Conservation (phyloP, 2,113 vertebrate genomes). For the Heterotis niloticus region DNA sequence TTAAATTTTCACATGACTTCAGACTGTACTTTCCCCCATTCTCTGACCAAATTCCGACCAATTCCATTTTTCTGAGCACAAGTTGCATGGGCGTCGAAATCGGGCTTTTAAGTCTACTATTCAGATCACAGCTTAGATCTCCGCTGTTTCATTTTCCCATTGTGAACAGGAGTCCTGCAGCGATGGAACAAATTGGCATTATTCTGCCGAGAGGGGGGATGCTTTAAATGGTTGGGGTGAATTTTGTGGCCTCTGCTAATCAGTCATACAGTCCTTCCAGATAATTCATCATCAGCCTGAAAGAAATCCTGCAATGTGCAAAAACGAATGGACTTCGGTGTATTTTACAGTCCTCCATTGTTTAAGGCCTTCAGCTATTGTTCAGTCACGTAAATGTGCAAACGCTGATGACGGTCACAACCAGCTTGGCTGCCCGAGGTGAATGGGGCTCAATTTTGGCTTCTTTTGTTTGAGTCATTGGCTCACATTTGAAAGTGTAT, state of each 20-base stretch:
- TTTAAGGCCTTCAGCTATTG: neutral
- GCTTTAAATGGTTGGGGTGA: neutral
- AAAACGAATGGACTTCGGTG: neutral
- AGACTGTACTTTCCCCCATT: no score
- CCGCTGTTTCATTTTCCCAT: neutral
- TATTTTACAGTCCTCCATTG: neutral
- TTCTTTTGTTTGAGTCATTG: no score
- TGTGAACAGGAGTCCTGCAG: neutral
- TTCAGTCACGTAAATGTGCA: neutral
- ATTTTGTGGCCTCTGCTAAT: no score
- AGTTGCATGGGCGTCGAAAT: no score
- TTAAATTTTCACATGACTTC: no score
- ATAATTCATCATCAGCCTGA: neutral
- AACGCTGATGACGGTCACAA: neutral
- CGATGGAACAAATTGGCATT: neutral
- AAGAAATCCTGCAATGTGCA: neutral
- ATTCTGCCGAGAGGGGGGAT: neutral
- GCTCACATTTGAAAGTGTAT: neutral
- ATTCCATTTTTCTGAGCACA: no score
- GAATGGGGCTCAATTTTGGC: no score
- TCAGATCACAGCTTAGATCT: neutral
- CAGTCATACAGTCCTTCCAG: no score
- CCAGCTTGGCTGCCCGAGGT: no score
- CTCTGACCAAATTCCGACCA: no score
- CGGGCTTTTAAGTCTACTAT: neutral